Conservation (phyloP, 2,888 invertebrate species). For the Aquatica leii region DNA sequence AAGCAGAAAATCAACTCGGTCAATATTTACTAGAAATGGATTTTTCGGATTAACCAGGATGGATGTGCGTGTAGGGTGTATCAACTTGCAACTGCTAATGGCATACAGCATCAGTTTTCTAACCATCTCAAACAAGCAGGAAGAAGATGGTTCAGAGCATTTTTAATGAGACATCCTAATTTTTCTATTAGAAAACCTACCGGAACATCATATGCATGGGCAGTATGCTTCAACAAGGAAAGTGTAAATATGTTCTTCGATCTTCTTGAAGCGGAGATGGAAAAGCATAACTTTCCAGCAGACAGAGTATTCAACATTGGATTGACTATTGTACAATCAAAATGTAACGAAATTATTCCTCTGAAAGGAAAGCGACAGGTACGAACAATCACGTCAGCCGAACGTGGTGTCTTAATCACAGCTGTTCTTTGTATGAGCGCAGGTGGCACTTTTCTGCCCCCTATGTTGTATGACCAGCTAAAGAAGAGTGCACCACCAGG, state of each 20-base stretch:
- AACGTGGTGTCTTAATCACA: constrained; percentile 30
- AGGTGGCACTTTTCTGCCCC: constrained; percentile 46
- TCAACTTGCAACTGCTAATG: not conserved
- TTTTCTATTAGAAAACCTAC: not conserved
- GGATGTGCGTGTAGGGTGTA: not conserved
- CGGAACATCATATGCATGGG: not conserved
- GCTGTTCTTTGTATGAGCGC: constrained; percentile 29
- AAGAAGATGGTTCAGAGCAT: not conserved
- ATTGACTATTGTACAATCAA: not conserved
- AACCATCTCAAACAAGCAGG: not conserved
- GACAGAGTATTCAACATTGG: not conserved
- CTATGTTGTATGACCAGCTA: constrained; percentile 48
- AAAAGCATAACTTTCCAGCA: not conserved
- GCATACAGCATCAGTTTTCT: not conserved
- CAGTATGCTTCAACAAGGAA: not conserved
- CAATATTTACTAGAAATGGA: not conserved
- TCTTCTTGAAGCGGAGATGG: not conserved
- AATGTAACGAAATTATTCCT: not conserved
- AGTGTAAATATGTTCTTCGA: not conserved
- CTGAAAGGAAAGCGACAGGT: not conserved
- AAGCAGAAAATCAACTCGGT: not conserved
- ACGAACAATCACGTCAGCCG: constrained; percentile 1
- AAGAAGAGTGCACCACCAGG: constrained; percentile 52
- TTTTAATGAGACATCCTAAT: not conserved
- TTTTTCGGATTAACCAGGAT: not conserved